Evolutionary conservation across 2,888 invertebrate species (phyloP).

Genomic region (Eulithis testata): DNA sequence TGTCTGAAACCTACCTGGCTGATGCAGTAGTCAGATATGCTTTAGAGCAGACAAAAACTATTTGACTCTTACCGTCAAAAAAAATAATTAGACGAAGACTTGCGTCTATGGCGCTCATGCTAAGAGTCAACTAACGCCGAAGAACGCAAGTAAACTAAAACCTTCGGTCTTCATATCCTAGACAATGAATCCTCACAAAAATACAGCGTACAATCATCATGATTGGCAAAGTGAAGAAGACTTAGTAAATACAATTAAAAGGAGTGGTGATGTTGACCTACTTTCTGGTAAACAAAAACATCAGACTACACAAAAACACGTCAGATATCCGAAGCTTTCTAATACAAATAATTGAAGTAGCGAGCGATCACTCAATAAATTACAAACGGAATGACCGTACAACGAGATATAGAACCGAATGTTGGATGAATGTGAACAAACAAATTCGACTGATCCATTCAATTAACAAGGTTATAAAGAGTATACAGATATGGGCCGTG

Average conservation of each 20-base stretch:
- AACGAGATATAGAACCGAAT: slow-evolving; percentile 13
- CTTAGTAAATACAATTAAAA: slow-evolving; percentile 3
- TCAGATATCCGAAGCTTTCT: neutral
- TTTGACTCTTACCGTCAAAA: too few relatives aligned
- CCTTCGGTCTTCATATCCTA: neutral
- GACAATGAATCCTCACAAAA: too few relatives aligned
- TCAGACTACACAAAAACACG: neutral
- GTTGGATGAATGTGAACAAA: slow-evolving; percentile 39
- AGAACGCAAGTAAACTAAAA: neutral
- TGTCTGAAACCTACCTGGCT: too few relatives aligned
- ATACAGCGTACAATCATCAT: neutral
- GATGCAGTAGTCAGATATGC: too few relatives aligned
- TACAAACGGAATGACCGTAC: slow-evolving; percentile 11
- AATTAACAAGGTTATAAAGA: slow-evolving; percentile 45
- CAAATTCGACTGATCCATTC: slow-evolving; percentile 50
- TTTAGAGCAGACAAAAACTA: too few relatives aligned
- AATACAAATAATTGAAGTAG: slow-evolving; percentile 18
- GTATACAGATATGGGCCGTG: slow-evolving; percentile 28
- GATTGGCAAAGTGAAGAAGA: slow-evolving; percentile 1
- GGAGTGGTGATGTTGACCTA: neutral
- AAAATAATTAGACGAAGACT: too few relatives aligned
- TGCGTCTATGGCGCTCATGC: too few relatives aligned
- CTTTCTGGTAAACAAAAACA: too few relatives aligned
- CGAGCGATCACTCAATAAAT: slow-evolving; percentile 21
- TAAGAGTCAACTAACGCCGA: neutral